A percentile compares a stretch with the other conserved stretches of the same genome.
These are phyloP conservation scores for Cryptocheilus praepositus DNA, from an alignment of 2,888 invertebrate genomes.

Conservation along the genomic window DNA sequence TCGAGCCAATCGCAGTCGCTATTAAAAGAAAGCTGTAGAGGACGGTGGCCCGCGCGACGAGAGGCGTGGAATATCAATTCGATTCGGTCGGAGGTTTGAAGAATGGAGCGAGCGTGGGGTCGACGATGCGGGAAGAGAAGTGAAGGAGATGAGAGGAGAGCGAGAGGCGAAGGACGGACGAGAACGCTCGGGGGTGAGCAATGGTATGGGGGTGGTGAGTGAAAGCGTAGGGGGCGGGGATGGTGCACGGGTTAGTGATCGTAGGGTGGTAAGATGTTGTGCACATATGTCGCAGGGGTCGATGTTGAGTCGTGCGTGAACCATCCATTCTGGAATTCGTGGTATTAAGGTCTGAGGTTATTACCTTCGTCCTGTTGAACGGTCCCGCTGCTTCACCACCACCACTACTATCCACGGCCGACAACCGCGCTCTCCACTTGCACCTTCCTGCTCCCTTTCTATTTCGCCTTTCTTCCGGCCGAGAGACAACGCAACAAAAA, in stretches of 20 bases:
- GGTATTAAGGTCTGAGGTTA: conserved; percentile 1
- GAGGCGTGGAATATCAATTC: conserved; percentile 25
- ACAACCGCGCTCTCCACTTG: too few species aligned
- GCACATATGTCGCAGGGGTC: conserved; percentile 51
- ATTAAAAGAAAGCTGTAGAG: neutral
- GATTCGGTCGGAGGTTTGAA: conserved; percentile 3
- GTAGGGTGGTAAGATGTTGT: conserved; percentile 29
- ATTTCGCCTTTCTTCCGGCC: too few species aligned
- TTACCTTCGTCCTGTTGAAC: too few species aligned
- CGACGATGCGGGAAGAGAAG: neutral
- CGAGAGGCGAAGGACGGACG: neutral
- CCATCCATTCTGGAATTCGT: conserved; percentile 48
- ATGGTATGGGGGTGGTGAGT: neutral
- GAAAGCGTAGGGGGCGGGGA: conserved; percentile 6
- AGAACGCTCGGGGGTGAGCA: neutral
- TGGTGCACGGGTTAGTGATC: conserved; percentile 7
- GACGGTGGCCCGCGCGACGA: conserved; percentile 6
- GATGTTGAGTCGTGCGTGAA: conserved; percentile 59
- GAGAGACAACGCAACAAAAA: too few species aligned
- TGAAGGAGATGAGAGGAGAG: neutral
- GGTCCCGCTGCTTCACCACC: too few species aligned
- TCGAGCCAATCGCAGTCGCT: neutral
- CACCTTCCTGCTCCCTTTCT: too few species aligned
- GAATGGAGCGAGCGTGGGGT: conserved; percentile 1
- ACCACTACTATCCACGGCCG: too few species aligned